phyloP scores from a whole-genome alignment of 2,797 vertebrate genomes.

The Uromys caudimaculatus region DNA sequence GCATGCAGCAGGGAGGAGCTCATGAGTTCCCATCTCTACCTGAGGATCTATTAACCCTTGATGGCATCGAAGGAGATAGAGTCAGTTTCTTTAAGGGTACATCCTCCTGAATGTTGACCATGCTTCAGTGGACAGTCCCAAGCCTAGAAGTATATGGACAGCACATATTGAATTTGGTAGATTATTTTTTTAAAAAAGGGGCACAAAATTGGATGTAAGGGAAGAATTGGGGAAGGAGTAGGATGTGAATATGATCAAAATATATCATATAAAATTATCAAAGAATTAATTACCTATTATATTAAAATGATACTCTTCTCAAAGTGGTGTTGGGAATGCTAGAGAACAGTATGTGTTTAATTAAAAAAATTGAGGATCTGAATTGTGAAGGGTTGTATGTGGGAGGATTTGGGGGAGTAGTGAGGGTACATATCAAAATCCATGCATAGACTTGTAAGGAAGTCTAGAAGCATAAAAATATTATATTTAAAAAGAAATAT shows the following conservation, averaged over 20 bases:
- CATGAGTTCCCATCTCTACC: neutral
- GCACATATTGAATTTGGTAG: neutral
- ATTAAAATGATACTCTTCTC: neutral
- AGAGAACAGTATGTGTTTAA: neutral
- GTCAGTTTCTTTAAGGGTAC: neutral
- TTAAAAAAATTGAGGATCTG: neutral
- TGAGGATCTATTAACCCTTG: too few relatives aligned
- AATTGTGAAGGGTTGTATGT: neutral
- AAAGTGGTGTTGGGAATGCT: neutral
- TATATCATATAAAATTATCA: neutral
- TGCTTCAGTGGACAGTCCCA: neutral
- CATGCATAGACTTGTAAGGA: neutral
- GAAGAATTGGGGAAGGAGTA: too few relatives aligned
- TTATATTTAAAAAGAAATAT: neutral
- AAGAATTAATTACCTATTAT: neutral
- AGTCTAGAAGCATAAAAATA: neutral
- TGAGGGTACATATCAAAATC: neutral
- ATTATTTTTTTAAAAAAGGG: too few relatives aligned
- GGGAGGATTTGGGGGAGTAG: neutral
- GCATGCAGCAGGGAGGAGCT: neutral
- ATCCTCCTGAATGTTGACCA: neutral
- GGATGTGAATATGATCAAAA: too few relatives aligned
- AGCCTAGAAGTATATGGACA: neutral
- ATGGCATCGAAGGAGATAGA: neutral
- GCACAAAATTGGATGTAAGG: too few relatives aligned